phyloP scores from a whole-genome alignment of 2,797 vertebrate genomes.

The Sebastes hubbsi region DNA sequence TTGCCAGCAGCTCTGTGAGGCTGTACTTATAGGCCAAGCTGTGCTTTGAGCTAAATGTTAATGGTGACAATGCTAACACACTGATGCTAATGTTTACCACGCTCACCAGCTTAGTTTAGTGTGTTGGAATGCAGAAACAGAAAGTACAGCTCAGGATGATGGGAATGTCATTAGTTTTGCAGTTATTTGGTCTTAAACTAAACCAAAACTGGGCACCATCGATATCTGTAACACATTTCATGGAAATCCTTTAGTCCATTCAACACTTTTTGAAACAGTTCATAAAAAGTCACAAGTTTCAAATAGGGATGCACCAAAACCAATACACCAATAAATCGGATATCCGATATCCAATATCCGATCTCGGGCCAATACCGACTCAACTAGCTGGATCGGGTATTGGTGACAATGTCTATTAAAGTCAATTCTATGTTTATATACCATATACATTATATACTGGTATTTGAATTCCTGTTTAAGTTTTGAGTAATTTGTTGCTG shows the following conservation, averaged over 20 bases:
- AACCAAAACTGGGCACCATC: not conserved
- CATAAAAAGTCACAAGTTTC: too few species aligned
- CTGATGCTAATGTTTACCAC: not conserved
- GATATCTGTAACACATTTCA: too few species aligned
- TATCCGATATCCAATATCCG: too few species aligned
- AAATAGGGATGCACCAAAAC: too few species aligned
- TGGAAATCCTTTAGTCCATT: too few species aligned
- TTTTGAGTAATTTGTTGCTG: too few species aligned
- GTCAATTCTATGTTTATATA: too few species aligned
- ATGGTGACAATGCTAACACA: not conserved
- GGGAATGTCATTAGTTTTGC: not conserved
- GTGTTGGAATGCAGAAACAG: not conserved
- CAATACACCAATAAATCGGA: too few species aligned
- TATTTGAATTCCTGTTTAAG: too few species aligned
- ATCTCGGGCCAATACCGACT: fast-evolving
- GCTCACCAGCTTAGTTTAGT: not conserved
- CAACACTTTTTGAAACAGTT: fast-evolving
- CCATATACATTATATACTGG: too few species aligned
- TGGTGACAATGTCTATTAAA: too few species aligned
- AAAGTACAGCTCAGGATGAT: not conserved
- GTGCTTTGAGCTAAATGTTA: not conserved
- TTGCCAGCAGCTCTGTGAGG: not conserved
- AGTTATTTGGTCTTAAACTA: not conserved
- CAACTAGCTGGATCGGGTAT: too few species aligned
- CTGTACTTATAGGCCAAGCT: not conserved